phyloP scores from a whole-genome alignment of 2,113 vertebrate genomes.

The Crotalus viridis region DNA sequence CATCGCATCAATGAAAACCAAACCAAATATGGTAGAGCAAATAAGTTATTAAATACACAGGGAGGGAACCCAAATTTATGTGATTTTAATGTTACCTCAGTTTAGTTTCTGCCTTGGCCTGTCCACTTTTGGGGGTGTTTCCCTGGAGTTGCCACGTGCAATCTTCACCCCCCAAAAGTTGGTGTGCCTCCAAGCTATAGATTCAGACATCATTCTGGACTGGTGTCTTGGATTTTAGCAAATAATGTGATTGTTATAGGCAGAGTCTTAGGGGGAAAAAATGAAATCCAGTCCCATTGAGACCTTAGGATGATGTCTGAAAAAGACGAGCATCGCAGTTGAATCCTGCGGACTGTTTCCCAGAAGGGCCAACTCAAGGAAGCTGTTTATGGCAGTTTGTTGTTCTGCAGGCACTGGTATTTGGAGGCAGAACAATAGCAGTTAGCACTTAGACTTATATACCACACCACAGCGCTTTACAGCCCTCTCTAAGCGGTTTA shows the following conservation, averaged over 20 bases:
- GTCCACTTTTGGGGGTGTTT: neutral
- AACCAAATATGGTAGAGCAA: neutral
- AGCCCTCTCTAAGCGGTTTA: neutral
- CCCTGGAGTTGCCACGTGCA: neutral
- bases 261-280: neutral
- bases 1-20: neutral
- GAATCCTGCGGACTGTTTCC: neutral
- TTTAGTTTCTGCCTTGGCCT: neutral
- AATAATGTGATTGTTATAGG: neutral
- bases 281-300: neutral
- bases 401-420: neutral
- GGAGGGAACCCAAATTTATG: neutral
- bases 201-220: neutral
- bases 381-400: neutral
- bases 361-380: neutral
- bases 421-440: neutral
- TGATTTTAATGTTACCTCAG: neutral
- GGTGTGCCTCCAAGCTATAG: neutral
- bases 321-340: neutral
- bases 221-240: neutral
- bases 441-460: neutral
- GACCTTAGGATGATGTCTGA: neutral
- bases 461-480: neutral
- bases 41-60: neutral
- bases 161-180: neutral